These are phyloP conservation scores for Proisotoma minuta DNA, from an alignment of 2,888 invertebrate genomes.

Conservation along the genomic window DNA sequence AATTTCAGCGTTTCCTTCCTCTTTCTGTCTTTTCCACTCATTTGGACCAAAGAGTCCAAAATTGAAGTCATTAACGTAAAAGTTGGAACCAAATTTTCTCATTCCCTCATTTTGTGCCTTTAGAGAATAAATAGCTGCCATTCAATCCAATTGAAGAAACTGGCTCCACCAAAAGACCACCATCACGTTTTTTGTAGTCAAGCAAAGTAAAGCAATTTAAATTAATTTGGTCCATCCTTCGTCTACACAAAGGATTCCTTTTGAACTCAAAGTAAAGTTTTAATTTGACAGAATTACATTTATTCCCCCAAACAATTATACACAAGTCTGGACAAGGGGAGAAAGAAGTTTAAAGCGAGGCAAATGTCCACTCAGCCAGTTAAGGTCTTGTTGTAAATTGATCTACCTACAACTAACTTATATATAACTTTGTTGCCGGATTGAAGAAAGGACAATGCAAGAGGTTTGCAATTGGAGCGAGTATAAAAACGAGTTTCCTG, in stretches of 20 bases:
- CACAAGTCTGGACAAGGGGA: not conserved
- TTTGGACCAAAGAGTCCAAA: conserved; percentile 12
- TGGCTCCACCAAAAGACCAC: not conserved
- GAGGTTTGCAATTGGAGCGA: conserved; percentile 3
- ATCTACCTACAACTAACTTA: not conserved
- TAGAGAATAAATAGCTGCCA: not conserved
- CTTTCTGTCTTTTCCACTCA: conserved; percentile 10
- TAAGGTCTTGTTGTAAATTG: conserved; percentile 16
- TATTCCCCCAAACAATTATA: not conserved
- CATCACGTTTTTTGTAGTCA: not conserved
- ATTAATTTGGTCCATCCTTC: conserved; percentile 14
- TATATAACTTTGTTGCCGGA: not conserved
- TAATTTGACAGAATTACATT: conserved; percentile 18
- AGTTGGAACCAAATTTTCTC: conserved; percentile 10
- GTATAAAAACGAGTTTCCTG: conserved; percentile 19
- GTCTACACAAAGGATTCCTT: conserved; percentile 14
- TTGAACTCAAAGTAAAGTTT: conserved; percentile 10
- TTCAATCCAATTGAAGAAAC: not conserved
- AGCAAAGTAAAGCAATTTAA: conserved; percentile 13
- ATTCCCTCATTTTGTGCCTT: not conserved
- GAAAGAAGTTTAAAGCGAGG: conserved; percentile 1
- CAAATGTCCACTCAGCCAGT: no score
- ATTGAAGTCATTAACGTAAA: conserved; percentile 19
- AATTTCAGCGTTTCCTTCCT: conserved; percentile 6
- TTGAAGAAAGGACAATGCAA: not conserved